phyloP scores from a whole-genome alignment of 2,113 vertebrate species.

The Micromys minutus region DNA sequence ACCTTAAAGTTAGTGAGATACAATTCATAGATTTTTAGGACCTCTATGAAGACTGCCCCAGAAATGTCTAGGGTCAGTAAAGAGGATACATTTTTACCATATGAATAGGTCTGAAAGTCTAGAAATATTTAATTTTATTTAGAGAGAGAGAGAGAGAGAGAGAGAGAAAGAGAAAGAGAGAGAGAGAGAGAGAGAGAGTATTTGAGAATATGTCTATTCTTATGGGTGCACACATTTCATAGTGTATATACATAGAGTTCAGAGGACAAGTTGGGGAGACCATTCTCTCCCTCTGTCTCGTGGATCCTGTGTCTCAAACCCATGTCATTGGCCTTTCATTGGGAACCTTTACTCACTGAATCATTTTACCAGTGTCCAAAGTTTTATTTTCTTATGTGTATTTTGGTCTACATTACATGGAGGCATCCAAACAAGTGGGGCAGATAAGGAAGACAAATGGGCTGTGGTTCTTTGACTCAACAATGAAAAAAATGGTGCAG shows the following conservation, averaged over 20 bases:
- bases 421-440: neutral
- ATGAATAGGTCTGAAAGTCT: neutral
- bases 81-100: neutral
- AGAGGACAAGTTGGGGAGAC: neutral
- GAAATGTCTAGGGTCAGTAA: neutral
- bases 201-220: neutral
- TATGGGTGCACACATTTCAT: neutral
- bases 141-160: too few species aligned
- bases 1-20: slow-evolving; percentile 4
- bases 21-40: neutral
- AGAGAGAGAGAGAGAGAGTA: too few species aligned
- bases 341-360: neutral
- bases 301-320: neutral
- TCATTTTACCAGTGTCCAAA: neutral
- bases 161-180: too few species aligned
- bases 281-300: neutral
- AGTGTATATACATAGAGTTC: too few species aligned
- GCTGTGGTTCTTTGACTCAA: neutral
- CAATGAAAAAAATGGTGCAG: neutral
- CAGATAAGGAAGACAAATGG: neutral
- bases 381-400: neutral
- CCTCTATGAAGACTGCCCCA: neutral
- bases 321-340: neutral
- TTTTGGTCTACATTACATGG: neutral
- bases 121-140: neutral